Evolutionary conservation across 2,113 vertebrate genomes (phyloP).

Genomic region (Rhinichthys klamathensis): DNA sequence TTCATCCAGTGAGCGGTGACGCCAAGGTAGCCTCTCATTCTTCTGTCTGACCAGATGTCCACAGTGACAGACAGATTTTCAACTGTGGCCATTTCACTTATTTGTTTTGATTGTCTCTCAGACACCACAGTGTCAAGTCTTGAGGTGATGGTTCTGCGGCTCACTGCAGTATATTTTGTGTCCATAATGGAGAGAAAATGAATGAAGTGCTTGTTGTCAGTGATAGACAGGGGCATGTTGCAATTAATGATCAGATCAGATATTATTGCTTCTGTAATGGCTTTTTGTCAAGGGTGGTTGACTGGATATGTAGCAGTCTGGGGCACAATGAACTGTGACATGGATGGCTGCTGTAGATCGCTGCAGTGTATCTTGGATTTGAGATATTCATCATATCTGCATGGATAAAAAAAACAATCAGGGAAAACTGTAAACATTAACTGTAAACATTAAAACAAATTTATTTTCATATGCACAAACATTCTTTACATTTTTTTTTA

Average conservation of each 20-base stretch:
- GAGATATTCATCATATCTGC: conserved; percentile 49
- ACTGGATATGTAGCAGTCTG: conserved; percentile 2
- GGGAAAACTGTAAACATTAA: neutral
- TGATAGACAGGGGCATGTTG: conserved; percentile 49
- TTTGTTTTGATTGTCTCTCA: conserved; percentile 38
- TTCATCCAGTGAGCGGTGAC: conserved; percentile 49
- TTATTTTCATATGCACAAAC: conserved; percentile 2
- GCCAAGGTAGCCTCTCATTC: conserved; percentile 50
- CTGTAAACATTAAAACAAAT: neutral
- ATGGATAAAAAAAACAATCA: neutral
- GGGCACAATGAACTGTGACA: conserved; percentile 41
- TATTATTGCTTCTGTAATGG: conserved; percentile 46
- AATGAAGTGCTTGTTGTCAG: conserved; percentile 43
- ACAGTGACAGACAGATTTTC: conserved; percentile 50
- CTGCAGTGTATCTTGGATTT: conserved; percentile 30
- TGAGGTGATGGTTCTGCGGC: conserved; percentile 36
- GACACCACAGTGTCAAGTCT: conserved; percentile 33
- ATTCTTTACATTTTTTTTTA: neutral
- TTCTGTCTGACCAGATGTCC: conserved; percentile 51
- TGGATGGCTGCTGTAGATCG: conserved; percentile 33
- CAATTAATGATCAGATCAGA: conserved; percentile 48
- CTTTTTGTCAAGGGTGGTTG: conserved; percentile 43
- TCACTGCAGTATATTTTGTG: conserved; percentile 33
- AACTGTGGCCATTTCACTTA: conserved; percentile 37
- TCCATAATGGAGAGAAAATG: conserved; percentile 41